Conservation (phyloP, 2,113 vertebrate species). For the Microtus montanus region DNA sequence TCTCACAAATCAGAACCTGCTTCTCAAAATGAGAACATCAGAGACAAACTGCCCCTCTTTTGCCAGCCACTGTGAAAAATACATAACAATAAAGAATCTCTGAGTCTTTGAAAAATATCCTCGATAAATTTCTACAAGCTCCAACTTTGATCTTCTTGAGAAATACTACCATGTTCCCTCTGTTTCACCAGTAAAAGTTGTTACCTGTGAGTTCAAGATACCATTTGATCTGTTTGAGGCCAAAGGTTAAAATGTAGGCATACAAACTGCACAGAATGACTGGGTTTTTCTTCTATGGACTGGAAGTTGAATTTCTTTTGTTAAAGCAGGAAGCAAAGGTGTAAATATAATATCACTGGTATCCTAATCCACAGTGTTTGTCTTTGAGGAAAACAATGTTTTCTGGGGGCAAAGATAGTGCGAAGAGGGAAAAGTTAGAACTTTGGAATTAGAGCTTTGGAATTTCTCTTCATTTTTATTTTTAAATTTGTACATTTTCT, state of each 20-base stretch:
- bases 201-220: slow-evolving; percentile 32
- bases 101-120: slow-evolving; percentile 58
- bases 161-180: slow-evolving; percentile 55
- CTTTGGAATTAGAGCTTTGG: background rate
- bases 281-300: background rate
- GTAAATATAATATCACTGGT: background rate
- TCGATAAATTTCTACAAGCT: slow-evolving; percentile 66
- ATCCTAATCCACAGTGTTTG: background rate
- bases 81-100: slow-evolving; percentile 51
- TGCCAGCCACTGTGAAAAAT: slow-evolving; percentile 66
- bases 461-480: background rate
- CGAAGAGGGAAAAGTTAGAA: background rate
- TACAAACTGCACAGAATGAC: slow-evolving; percentile 6
- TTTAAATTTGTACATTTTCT: background rate
- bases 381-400: background rate
- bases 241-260: slow-evolving; percentile 62
- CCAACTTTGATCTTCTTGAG: slow-evolving; percentile 66
- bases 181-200: slow-evolving; percentile 26
- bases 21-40: slow-evolving; percentile 59
- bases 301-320: slow-evolving; percentile 25
- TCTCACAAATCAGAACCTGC: slow-evolving; percentile 65
- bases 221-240: slow-evolving; percentile 49
- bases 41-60: slow-evolving; percentile 61
- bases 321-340: background rate
- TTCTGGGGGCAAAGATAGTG: background rate